Evolutionary conservation across 2,797 vertebrate genomes (phyloP), one percentile per base, ranked within the genome.

Genomic region (Lophura swinhoii): DNA sequence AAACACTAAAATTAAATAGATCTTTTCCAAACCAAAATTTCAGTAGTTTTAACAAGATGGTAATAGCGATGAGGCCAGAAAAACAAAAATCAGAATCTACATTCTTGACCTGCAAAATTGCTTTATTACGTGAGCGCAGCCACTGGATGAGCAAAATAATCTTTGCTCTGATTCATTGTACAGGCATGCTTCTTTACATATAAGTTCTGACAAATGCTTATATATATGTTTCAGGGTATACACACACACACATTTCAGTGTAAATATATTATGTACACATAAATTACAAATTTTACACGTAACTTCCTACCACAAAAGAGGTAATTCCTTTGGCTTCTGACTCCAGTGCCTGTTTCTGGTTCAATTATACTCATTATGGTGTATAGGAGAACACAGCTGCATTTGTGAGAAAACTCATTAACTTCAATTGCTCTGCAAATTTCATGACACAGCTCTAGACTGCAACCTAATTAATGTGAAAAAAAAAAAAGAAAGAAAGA

Each of bases 361-460:
- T 77, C 35, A 46, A 15, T 49, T 58, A 51, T 12, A 69, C 23
- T n/a, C 16, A 24, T 18, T 60, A 55, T 6, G 31, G 28, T 3
- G 35, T 14, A 53, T 71, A 51, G 58, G 51, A 91, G 68, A 72
- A 31, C 91, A 90, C 86, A 94, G 83, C 81, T 85, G 78, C 75
- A 72, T 43, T 77, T 90, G 49, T 46, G 66, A 90, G 58, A 82
- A 91, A 91, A 69, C 49, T 90, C 78, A 90, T 88, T 91, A 93
- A 83, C 69, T 91, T 77, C 78, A 87, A 71, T 67, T 71, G 75
- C 86, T 93, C 86, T 85, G 72, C 78, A 94, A 90, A 94, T 90
- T 96, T 87, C 88, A 90, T 0, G 0, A 62, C 49, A 69, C 31
- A 60, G 48, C 29, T 82, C 46, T 56, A 77, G 78, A 85, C 8